These are phyloP conservation scores for Nasonia giraulti DNA, from an alignment of 1,140 invertebrate genomes.

Conservation along the genomic window DNA sequence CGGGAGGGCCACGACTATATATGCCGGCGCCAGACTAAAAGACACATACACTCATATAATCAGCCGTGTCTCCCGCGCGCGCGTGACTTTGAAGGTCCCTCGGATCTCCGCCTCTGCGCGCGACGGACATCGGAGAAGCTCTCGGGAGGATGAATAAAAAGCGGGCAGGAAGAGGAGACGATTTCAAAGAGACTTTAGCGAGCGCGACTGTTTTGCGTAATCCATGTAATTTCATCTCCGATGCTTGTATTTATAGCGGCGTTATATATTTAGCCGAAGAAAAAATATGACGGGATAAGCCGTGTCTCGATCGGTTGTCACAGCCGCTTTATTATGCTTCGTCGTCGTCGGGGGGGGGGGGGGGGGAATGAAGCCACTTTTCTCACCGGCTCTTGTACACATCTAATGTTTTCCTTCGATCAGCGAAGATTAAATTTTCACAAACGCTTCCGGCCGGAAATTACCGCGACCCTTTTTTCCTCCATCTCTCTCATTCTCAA, in stretches of 20 bases:
- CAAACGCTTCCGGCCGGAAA: background rate
- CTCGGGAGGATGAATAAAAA: background rate
- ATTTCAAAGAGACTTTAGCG: constrained; percentile 1
- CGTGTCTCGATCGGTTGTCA: too few species aligned
- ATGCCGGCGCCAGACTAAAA: background rate
- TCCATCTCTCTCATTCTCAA: background rate
- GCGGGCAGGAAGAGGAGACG: background rate
- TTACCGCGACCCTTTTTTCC: too few species aligned
- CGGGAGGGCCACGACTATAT: background rate
- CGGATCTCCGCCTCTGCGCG: background rate
- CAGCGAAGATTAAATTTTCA: background rate
- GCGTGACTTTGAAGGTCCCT: constrained; percentile 16
- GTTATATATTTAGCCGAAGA: too few species aligned
- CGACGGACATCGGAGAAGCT: background rate
- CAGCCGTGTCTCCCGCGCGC: background rate
- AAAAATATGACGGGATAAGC: too few species aligned
- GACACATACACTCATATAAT: constrained; percentile 15
- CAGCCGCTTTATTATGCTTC: too few species aligned
- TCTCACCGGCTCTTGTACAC: too few species aligned
- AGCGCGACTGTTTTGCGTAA: too few species aligned
- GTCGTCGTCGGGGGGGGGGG: too few species aligned
- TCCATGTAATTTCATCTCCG: too few species aligned
- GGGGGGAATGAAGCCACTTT: too few species aligned
- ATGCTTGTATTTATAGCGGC: too few species aligned
- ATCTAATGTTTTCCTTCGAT: background rate